phyloP scores from a whole-genome alignment of 2,797 vertebrate species.

The Cephalopachus bancanus region DNA sequence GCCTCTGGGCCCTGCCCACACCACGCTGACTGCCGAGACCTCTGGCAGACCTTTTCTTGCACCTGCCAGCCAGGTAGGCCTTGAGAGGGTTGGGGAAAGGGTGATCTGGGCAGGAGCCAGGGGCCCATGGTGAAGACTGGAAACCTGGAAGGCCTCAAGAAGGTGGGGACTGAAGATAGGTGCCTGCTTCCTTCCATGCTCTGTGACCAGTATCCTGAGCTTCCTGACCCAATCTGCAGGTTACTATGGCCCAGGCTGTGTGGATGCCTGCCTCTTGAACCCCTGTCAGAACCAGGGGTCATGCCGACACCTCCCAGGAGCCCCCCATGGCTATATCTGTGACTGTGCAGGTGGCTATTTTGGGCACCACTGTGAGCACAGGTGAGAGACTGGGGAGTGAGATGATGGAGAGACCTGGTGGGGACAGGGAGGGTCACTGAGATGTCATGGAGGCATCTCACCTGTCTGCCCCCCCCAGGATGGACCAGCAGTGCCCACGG shows the following conservation, averaged over 20 bases:
- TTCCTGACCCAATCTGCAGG: conserved; percentile 88
- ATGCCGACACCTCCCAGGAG: conserved; percentile 94
- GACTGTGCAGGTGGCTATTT: conserved; percentile 96
- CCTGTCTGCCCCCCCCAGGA: conserved; percentile 88
- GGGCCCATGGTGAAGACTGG: neutral
- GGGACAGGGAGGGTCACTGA: neutral
- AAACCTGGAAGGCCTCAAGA: neutral
- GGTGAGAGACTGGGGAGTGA: conserved; percentile 88
- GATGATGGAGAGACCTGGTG: neutral
- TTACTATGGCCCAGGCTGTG: conserved; percentile 95
- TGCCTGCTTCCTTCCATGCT: neutral
- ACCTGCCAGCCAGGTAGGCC: conserved; percentile 94
- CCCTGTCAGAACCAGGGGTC: conserved; percentile 97
- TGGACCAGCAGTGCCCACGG: conserved; percentile 97
- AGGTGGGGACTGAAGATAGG: neutral
- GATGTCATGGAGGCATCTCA: neutral
- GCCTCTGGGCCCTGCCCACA: conserved; percentile 94
- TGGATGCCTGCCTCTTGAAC: conserved; percentile 96
- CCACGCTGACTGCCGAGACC: conserved; percentile 94
- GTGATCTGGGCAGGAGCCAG: neutral
- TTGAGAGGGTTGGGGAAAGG: neutral
- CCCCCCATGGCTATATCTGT: conserved; percentile 94
- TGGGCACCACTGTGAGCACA: conserved; percentile 98
- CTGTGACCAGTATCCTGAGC: neutral
- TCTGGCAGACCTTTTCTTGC: conserved; percentile 96